Conservation (phyloP, 2,113 vertebrate genomes). For the Setophaga coronata region DNA sequence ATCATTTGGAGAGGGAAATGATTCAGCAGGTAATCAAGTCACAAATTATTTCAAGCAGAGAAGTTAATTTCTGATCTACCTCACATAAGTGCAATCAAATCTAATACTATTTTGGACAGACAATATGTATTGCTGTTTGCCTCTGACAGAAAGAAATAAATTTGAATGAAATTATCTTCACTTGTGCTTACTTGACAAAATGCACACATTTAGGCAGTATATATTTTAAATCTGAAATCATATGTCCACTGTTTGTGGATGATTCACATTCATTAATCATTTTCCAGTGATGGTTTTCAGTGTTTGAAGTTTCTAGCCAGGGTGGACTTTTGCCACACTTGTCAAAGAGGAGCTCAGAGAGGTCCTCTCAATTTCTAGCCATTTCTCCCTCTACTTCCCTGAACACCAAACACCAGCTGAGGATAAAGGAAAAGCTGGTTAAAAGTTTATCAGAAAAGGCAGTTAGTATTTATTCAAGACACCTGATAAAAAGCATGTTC, state of each 20-base stretch:
- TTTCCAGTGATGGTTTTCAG: not conserved
- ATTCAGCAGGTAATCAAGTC: slow-evolving; percentile 32
- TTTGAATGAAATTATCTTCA: not conserved
- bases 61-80: slow-evolving; percentile 34
- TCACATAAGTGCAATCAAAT: not conserved
- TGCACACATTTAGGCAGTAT: not conserved
- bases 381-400: not conserved
- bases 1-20: not conserved
- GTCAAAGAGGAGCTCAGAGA: not conserved
- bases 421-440: not conserved
- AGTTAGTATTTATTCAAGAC: not conserved
- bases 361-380: not conserved
- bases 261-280: not conserved
- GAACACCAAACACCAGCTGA: not conserved
- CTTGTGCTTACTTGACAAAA: not conserved
- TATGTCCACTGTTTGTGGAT: not conserved
- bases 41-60: slow-evolving; percentile 27
- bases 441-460: not conserved
- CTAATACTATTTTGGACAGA: slow-evolving; percentile 3
- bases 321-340: not conserved
- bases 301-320: not conserved
- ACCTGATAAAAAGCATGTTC: not conserved
- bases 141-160: not conserved
- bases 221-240: not conserved
- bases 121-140: not conserved